phyloP scores from a whole-genome alignment of 1,140 invertebrate species.

The Pseudomyrmex dendroicus region DNA sequence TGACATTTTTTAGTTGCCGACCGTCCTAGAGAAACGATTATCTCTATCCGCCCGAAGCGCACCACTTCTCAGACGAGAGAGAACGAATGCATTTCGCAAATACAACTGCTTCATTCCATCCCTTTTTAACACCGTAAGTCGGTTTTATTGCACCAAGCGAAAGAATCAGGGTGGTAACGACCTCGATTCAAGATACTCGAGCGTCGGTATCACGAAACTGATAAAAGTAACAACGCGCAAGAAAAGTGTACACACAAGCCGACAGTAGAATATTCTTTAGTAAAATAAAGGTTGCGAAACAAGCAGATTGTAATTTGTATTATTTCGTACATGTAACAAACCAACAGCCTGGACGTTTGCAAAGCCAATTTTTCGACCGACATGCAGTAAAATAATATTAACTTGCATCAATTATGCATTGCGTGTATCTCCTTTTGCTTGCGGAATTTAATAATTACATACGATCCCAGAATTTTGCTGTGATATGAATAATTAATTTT shows the following conservation, averaged over 20 bases:
- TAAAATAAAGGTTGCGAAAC: background rate
- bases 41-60: background rate
- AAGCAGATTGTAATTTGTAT: slow-evolving; percentile 22
- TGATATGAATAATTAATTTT: slow-evolving; percentile 25
- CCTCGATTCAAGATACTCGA: background rate
- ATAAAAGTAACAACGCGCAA: background rate
- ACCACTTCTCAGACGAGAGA: no score
- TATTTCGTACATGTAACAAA: slow-evolving; percentile 8
- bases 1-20: slow-evolving; percentile 59
- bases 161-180: background rate
- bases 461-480: slow-evolving; percentile 30
- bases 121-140: no score
- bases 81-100: no score
- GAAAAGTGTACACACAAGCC: background rate
- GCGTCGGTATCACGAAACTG: background rate
- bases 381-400: slow-evolving; percentile 5
- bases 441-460: slow-evolving; percentile 4
- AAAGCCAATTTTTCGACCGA: background rate
- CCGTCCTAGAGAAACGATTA: background rate
- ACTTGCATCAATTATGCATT: slow-evolving; percentile 44
- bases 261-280: background rate
- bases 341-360: background rate
- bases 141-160: background rate
- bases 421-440: slow-evolving; percentile 42
- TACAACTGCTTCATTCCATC: no score